Evolutionary conservation across 2,797 vertebrate genomes (phyloP).

Genomic region (Heterohyrax brucei): DNA sequence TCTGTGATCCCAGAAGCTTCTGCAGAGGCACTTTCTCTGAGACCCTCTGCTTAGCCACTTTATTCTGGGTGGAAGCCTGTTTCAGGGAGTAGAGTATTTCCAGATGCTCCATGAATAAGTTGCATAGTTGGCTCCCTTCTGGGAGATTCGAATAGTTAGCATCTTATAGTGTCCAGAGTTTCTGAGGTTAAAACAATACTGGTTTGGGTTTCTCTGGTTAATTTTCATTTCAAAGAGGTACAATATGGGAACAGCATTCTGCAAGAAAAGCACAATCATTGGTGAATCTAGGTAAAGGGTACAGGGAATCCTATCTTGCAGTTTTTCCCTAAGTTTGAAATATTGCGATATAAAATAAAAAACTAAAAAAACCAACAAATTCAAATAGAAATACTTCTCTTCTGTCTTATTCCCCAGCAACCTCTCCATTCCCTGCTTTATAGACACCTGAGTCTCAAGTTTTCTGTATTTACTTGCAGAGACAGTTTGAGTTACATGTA

Average conservation of each 20-base stretch:
- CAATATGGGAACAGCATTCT: neutral
- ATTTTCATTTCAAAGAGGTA: slow-evolving; percentile 40
- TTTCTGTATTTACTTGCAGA: slow-evolving; percentile 69
- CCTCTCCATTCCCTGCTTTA: neutral
- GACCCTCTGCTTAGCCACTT: neutral
- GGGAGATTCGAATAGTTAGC: neutral
- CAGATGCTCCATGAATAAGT: neutral
- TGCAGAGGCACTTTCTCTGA: neutral
- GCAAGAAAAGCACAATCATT: neutral
- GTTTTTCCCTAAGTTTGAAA: slow-evolving; percentile 17
- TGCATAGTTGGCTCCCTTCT: neutral
- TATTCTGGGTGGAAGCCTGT: neutral
- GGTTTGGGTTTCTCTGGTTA: slow-evolving; percentile 6
- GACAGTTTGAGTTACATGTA: neutral
- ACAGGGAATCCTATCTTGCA: neutral
- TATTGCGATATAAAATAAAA: slow-evolving; percentile 3
- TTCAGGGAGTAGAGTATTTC: neutral
- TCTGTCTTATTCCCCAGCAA: neutral
- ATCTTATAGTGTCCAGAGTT: neutral
- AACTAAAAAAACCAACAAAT: neutral
- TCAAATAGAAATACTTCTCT: slow-evolving; percentile 18
- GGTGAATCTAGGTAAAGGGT: neutral
- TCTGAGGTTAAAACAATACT: neutral
- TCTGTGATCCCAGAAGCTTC: slow-evolving; percentile 45
- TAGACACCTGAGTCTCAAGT: neutral